These are phyloP conservation scores for Lagopus leucura DNA, from an alignment of 2,113 vertebrate species.

Conservation along the genomic window DNA sequence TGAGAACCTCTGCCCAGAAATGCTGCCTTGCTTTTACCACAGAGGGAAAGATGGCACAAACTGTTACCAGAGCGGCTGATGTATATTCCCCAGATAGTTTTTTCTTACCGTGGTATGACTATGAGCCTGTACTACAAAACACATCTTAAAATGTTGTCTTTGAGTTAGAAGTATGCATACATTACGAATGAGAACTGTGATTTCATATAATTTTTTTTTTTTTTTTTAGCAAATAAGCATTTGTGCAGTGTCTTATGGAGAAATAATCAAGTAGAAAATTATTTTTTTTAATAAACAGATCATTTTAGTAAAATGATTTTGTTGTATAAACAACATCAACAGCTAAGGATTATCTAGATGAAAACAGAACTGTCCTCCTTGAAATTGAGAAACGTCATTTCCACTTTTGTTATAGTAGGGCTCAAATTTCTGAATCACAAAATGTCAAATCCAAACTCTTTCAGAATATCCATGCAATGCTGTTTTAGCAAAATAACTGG, in stretches of 20 bases:
- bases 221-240: neutral
- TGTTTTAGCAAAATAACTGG: slow-evolving; percentile 67
- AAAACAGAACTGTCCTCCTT: neutral
- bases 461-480: slow-evolving; percentile 56
- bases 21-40: neutral
- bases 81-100: neutral
- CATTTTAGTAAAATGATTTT: neutral
- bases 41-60: neutral
- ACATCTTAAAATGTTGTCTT: neutral
- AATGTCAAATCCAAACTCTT: neutral
- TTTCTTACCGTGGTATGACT: neutral
- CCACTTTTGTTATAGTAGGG: neutral
- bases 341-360: neutral
- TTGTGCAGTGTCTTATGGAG: neutral
- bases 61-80: neutral
- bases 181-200: neutral
- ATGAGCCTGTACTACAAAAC: neutral
- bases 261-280: neutral
- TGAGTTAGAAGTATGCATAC: neutral
- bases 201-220: neutral
- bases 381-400: neutral
- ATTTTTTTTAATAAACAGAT: neutral
- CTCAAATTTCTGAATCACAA: neutral
- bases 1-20: neutral
- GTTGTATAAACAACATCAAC: neutral